A percentile compares a stretch with the other conserved stretches of the same genome.
Evolutionary conservation across 1,140 invertebrate genomes (phyloP).

Genomic region (Conopomorpha cramerella): DNA sequence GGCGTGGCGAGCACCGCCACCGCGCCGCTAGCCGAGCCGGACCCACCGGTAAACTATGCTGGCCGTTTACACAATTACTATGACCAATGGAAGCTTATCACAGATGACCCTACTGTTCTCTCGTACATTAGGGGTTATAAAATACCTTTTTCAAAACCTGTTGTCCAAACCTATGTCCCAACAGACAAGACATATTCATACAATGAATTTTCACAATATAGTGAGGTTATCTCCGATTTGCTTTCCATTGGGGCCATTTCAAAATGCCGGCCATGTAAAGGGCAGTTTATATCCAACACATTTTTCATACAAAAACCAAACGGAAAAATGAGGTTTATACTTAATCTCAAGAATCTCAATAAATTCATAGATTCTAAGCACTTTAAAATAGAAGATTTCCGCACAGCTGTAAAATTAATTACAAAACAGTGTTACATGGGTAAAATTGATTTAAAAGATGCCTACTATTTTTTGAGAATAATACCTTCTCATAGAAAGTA

Average conservation of each 20-base stretch:
- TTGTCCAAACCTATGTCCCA: conserved; percentile 2
- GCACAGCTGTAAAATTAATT: conserved; percentile 4
- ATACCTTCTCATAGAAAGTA: background rate
- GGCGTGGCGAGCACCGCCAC: background rate
- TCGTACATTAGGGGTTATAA: conserved; percentile 5
- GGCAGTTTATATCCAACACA: conserved; percentile 10
- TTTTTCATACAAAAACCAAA: conserved; percentile 15
- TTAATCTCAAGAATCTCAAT: conserved; percentile 6
- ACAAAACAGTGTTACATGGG: conserved; percentile 2
- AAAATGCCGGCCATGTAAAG: conserved; percentile 3
- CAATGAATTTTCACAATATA: background rate
- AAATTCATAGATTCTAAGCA: conserved; percentile 5
- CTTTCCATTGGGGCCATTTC: conserved; percentile 7
- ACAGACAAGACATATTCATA: background rate
- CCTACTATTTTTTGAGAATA: conserved; percentile 6
- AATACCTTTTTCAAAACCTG: conserved; percentile 8
- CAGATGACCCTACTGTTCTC: background rate
- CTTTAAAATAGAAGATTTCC: conserved; percentile 5
- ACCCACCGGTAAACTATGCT: background rate
- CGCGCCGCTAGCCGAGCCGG: background rate
- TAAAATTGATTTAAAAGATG: conserved; percentile 2
- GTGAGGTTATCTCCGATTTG: conserved; percentile 7
- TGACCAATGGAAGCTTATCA: background rate
- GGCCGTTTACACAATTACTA: background rate
- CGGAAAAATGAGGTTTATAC: conserved; percentile 8